phyloP scores from a whole-genome alignment of 2,888 invertebrate genomes.

The Physocephala rufipes region DNA sequence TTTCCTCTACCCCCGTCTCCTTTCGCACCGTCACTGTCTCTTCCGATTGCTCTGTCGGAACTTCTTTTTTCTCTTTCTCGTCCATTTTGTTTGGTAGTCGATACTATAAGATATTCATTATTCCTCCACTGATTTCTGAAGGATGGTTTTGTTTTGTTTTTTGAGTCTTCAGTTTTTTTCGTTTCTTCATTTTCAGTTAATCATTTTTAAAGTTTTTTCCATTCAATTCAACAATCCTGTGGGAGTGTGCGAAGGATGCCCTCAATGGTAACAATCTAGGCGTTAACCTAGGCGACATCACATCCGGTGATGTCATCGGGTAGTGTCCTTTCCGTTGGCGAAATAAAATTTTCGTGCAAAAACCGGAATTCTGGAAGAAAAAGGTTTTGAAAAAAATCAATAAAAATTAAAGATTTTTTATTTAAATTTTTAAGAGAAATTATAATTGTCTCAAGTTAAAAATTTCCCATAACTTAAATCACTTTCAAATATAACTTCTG shows the following conservation, averaged over 20 bases:
- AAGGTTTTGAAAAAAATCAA: too few relatives aligned
- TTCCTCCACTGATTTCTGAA: conserved; percentile 53
- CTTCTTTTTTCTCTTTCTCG: conserved; percentile 1
- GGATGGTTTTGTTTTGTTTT: not conserved
- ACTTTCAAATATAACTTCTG: too few relatives aligned
- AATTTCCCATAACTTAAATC: too few relatives aligned
- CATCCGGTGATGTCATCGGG: not conserved
- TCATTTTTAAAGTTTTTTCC: not conserved
- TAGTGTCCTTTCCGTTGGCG: too few relatives aligned
- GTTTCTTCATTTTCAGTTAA: conserved; percentile 23
- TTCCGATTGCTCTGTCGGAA: not conserved
- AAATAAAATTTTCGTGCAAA: too few relatives aligned
- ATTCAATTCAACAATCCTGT: conserved; percentile 14
- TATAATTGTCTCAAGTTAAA: too few relatives aligned
- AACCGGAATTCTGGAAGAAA: too few relatives aligned
- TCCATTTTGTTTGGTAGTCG: conserved; percentile 27
- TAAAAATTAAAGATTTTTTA: too few relatives aligned
- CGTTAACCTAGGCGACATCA: not conserved
- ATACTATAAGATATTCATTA: conserved; percentile 42
- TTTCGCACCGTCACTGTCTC: not conserved
- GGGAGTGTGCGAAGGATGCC: not conserved
- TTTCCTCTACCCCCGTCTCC: conserved; percentile 38
- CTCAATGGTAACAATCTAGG: too few relatives aligned
- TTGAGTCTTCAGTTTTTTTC: conserved; percentile 4
- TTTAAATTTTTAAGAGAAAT: too few relatives aligned